Evolutionary conservation across 2,797 vertebrate species (phyloP).

Genomic region (Todus mexicanus): DNA sequence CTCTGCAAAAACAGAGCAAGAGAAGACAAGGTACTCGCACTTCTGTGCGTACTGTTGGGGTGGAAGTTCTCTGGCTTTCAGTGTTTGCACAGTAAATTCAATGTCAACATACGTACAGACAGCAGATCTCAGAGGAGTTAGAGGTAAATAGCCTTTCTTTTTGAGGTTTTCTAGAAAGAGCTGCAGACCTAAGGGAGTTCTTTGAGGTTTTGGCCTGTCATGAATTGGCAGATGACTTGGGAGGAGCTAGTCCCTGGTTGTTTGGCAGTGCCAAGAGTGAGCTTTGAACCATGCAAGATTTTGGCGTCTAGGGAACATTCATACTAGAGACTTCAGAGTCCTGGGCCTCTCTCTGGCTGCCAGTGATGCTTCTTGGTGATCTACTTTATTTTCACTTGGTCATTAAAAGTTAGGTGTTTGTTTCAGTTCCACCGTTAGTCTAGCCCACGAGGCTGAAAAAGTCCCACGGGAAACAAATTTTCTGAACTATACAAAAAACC

Average conservation of each 20-base stretch:
- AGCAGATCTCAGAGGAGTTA: background rate
- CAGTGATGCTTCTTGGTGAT: background rate
- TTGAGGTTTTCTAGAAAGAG: background rate
- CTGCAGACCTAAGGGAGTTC: conserved; percentile 18
- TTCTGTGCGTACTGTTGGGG: background rate
- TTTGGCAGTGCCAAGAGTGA: background rate
- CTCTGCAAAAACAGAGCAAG: background rate
- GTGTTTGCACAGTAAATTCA: conserved; percentile 4
- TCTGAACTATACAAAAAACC: background rate
- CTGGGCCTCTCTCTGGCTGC: background rate
- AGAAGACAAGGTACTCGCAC: background rate
- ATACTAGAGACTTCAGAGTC: background rate
- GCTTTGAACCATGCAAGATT: background rate
- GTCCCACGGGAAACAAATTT: background rate
- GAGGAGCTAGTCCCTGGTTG: background rate
- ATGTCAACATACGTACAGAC: background rate
- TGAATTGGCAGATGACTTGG: background rate
- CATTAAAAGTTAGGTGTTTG: background rate
- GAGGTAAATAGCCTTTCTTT: background rate
- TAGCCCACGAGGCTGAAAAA: background rate
- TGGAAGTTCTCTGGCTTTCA: background rate
- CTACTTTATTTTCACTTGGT: background rate
- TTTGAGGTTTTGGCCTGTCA: background rate
- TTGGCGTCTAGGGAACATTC: background rate
- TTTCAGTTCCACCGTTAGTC: background rate